phyloP scores from a whole-genome alignment of 2,888 invertebrate genomes.

The Papilio protenor region DNA sequence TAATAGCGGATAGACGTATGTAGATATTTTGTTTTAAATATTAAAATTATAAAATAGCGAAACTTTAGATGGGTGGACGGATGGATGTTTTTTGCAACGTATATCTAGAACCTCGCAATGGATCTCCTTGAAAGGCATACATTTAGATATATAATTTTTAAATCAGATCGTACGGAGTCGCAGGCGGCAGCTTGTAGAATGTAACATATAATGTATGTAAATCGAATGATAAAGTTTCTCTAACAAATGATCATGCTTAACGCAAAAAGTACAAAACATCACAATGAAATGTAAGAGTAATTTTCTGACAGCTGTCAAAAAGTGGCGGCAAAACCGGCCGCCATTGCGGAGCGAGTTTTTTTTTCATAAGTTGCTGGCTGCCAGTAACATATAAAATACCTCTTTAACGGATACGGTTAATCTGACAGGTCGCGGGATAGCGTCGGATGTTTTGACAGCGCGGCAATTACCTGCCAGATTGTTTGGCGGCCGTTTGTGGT shows the following conservation, averaged over 20 bases:
- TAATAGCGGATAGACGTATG: conserved; percentile 40
- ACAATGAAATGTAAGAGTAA: conserved; percentile 24
- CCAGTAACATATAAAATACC: conserved; percentile 69
- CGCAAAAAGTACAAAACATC: background rate
- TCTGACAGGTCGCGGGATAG: conserved; percentile 62
- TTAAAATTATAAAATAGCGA: no score
- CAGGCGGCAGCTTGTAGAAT: no score
- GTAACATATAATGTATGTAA: no score
- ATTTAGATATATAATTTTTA: no score
- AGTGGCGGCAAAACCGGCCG: conserved; percentile 43
- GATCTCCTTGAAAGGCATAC: no score
- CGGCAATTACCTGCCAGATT: conserved; percentile 78
- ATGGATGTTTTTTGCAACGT: no score
- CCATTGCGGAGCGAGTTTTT: conserved; percentile 54
- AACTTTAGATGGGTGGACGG: no score
- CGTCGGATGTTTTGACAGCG: conserved; percentile 81
- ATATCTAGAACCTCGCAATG: no score
- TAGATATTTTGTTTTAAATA: background rate
- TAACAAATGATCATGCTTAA: background rate
- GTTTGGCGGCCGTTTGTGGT: conserved; percentile 62
- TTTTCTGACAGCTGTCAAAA: conserved; percentile 42
- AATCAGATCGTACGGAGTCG: no score
- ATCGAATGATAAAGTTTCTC: background rate
- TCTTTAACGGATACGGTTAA: conserved; percentile 78
- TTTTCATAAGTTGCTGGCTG: conserved; percentile 54